Percentiles rank a stretch among this genome's conserved stretches.
These are phyloP conservation scores for Fregetta grallaria DNA, from an alignment of 2,113 vertebrate genomes.

Conservation along the genomic window DNA sequence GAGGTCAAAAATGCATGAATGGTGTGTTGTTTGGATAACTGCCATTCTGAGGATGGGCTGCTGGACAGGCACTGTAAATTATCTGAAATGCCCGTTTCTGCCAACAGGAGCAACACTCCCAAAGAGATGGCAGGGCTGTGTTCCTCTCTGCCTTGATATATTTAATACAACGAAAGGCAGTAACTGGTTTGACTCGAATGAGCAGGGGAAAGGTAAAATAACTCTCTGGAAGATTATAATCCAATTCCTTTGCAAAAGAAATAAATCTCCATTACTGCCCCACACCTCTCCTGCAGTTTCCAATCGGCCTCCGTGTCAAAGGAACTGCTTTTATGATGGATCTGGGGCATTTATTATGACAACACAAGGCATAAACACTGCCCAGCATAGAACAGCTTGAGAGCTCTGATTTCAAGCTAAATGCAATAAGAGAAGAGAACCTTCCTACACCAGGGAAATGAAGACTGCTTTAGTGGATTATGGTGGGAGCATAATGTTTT, in stretches of 20 bases:
- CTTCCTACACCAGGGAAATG: conserved; percentile 6
- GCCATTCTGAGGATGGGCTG: background rate
- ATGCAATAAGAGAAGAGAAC: conserved; percentile 20
- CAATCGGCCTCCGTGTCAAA: background rate
- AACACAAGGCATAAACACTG: background rate
- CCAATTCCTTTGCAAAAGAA: background rate
- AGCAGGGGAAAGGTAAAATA: conserved; percentile 17
- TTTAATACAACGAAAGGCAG: background rate
- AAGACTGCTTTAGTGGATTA: conserved; percentile 34
- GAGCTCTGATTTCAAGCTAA: conserved; percentile 17
- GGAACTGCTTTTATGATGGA: conserved; percentile 18
- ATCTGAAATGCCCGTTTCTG: background rate
- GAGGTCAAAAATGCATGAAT: background rate
- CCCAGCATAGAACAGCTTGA: background rate
- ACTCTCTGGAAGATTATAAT: background rate
- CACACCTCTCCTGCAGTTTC: background rate
- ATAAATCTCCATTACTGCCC: background rate
- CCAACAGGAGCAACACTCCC: background rate
- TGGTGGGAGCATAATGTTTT: background rate
- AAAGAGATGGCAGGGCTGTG: background rate
- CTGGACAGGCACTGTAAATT: background rate
- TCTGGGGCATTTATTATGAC: conserved; percentile 12
- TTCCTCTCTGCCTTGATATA: background rate
- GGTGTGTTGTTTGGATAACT: background rate
- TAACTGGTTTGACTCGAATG: background rate